Base-by-base conservation (phyloP, 2,113 vertebrate genomes). In the Stigmatopora nigra region DNA sequence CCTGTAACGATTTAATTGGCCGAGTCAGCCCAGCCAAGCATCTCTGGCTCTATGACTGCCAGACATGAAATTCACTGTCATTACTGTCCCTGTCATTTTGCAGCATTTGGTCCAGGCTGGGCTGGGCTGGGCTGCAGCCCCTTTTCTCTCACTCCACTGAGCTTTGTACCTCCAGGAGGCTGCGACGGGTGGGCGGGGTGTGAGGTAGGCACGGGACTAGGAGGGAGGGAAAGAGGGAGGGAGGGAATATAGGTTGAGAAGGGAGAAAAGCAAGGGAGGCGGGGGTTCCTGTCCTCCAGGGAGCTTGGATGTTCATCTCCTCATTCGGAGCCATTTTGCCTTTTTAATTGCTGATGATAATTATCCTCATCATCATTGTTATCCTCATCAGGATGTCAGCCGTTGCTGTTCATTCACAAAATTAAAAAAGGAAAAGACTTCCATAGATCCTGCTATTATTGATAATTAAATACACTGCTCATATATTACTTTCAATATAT, bases 21-120 rank as follows among this genome's bases (percentile, higher is more conserved):
- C 84, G 82, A 93, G 94, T 96, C 95, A 95, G 94, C 94, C 91
- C 93, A 96, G 92, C 92, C 93, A 92, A 95, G 94, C 93, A 92
- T 96, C 92, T 89, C 92, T 71, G 41, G 88, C 92, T 90, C 89
- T 71, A 91, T 98, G 95, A 93, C 94, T 97, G 89, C 90, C 90
- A 96, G 95, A 96, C 94, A 96, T 95, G 93, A 94, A 97, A 97
- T 96, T 98, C 93, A 94, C 94, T 95, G 95, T 98, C 95, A 93
- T 95, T 95, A 96, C 93, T 94, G 94, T 97, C 93, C 89, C 93
- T 95, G 94, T 98, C 95, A 96, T 94, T 95, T 95, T 91, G 92
- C 92, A 93, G 94, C 93, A 93, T 94, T 96, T 94, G 94, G 92
- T 95, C 92, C 92, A 78, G 20, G 88, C 92, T 88, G 78, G 20